These are phyloP conservation scores for Minunthozetes semirufus DNA, from an alignment of 2,888 invertebrate genomes.

Conservation along the genomic window DNA sequence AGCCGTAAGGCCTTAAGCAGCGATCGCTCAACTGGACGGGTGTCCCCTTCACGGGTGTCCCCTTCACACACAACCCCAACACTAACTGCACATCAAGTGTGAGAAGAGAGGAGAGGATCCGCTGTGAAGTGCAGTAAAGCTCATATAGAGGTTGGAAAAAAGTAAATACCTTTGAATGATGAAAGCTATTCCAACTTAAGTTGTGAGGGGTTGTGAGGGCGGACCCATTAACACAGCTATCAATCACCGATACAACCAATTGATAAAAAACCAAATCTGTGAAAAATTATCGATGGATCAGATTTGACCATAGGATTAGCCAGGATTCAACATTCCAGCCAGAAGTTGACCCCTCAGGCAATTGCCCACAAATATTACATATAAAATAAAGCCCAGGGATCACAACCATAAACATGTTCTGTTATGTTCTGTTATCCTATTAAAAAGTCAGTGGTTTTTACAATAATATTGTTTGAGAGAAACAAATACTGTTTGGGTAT, in stretches of 20 bases:
- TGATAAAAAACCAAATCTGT: constrained; percentile 14
- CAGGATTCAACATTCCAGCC: too few relatives aligned
- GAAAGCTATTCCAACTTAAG: constrained; percentile 20
- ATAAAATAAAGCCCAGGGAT: too few relatives aligned
- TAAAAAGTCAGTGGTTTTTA: too few relatives aligned
- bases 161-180: constrained; percentile 30
- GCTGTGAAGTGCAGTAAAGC: background rate
- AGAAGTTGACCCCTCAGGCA: too few relatives aligned
- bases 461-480: too few relatives aligned
- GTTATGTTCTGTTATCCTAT: too few relatives aligned
- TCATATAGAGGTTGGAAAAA: background rate
- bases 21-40: constrained; percentile 23
- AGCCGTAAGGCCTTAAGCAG: constrained; percentile 6
- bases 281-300: background rate
- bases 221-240: constrained; percentile 30
- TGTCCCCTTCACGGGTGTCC: background rate
- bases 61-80: background rate
- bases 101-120: background rate
- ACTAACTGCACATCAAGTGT: background rate
- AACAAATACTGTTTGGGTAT: too few relatives aligned
- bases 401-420: too few relatives aligned
- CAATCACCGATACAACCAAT: constrained; percentile 31
- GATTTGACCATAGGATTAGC: too few relatives aligned
- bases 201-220: constrained; percentile 23
- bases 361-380: too few relatives aligned